A percentile compares a stretch with the other conserved stretches of the same genome.
Evolutionary conservation across 2,888 invertebrate species (phyloP).

Genomic region (Phytoseiulus persimilis): DNA sequence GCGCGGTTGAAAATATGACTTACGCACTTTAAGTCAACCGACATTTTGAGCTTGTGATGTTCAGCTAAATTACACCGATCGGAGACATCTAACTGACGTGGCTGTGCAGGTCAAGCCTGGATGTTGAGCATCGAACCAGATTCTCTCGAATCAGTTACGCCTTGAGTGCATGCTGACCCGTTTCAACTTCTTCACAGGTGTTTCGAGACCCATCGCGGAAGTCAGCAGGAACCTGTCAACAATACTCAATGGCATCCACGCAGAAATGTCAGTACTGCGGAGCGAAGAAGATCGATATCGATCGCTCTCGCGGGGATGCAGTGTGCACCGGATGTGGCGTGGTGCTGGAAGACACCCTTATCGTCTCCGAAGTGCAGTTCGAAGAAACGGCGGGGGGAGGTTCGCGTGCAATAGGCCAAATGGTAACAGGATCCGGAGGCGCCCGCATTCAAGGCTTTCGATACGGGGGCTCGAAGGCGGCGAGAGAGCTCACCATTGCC

Average conservation of each 20-base stretch:
- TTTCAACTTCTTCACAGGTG: background rate
- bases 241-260: slow-evolving; percentile 42
- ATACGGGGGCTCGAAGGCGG: slow-evolving; percentile 64
- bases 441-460: slow-evolving; percentile 47
- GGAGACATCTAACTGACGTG: no score
- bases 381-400: slow-evolving; percentile 84
- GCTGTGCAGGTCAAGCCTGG: no score
- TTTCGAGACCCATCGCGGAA: background rate
- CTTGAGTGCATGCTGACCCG: no score
- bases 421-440: slow-evolving; percentile 59
- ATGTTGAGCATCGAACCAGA: no score
- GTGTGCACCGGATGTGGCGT: slow-evolving; percentile 93
- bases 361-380: slow-evolving; percentile 92
- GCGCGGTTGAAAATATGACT: no score
- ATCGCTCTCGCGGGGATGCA: slow-evolving; percentile 84
- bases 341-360: slow-evolving; percentile 88
- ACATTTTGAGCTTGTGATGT: no score
- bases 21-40: no score
- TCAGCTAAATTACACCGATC: no score
- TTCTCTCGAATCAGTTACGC: no score
- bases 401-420: slow-evolving; percentile 79
- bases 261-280: slow-evolving; percentile 52
- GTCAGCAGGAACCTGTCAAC: background rate
- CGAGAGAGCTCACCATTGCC: slow-evolving; percentile 70
- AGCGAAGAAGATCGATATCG: slow-evolving; percentile 76